Evolutionary conservation across 2,888 invertebrate species (phyloP).

Genomic region (Nemurella pictetii): DNA sequence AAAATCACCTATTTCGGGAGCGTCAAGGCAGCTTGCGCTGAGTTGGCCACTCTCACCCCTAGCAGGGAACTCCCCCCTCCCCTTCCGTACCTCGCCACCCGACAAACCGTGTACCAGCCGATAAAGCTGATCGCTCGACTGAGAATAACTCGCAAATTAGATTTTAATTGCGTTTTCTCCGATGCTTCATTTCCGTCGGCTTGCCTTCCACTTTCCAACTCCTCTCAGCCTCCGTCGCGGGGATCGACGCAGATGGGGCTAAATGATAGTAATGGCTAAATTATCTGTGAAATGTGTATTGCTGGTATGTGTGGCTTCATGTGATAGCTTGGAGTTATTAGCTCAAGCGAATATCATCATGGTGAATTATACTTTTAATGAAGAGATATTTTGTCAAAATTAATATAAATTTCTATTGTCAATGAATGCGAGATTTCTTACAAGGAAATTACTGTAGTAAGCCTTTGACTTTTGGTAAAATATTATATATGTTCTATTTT

Average conservation of each 20-base stretch:
- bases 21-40: no score
- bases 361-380: no score
- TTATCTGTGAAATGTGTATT: constrained; percentile 36
- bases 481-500: not conserved
- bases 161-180: constrained; percentile 44
- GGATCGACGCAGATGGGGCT: not conserved
- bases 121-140: constrained; percentile 42
- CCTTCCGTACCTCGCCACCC: constrained; percentile 25
- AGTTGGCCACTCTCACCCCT: not conserved
- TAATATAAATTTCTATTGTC: no score
- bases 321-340: no score
- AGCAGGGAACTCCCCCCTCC: not conserved
- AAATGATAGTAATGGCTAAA: constrained; percentile 38
- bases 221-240: not conserved
- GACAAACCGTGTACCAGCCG: constrained; percentile 32
- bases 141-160: constrained; percentile 42
- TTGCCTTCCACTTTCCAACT: constrained; percentile 4
- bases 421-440: no score
- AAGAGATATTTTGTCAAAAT: no score
- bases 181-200: constrained; percentile 42
- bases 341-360: no score
- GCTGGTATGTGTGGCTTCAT: no score
- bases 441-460: no score
- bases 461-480: not conserved
- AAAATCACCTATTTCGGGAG: no score